Percentiles rank a stretch among this genome's conserved stretches.
Evolutionary conservation across 1,140 invertebrate genomes (phyloP).

Genomic region (honey bee (Apis mellifera)): DNA sequence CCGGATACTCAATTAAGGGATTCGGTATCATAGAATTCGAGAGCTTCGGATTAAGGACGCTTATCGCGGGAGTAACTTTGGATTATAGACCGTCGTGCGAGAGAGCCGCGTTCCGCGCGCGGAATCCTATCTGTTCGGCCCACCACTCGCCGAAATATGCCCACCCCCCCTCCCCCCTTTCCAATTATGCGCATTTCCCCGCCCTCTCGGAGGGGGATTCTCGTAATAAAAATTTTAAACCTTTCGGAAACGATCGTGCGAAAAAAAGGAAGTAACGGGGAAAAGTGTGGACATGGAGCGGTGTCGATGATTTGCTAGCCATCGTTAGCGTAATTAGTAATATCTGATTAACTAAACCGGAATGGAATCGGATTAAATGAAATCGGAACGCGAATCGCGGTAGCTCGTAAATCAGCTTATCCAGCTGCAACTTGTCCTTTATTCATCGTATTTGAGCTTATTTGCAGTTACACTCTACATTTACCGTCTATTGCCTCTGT

Average conservation of each 20-base stretch:
- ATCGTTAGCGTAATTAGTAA: constrained; percentile 49
- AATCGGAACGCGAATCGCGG: constrained; percentile 45
- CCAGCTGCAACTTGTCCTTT: constrained; percentile 51
- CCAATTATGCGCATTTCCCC: too few species aligned
- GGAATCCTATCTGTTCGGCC: too few species aligned
- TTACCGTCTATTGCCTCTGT: constrained; percentile 14
- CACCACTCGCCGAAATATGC: too few species aligned
- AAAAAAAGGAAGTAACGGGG: not conserved
- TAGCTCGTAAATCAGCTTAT: constrained; percentile 46
- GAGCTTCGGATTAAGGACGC: constrained; percentile 67
- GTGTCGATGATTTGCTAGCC: constrained; percentile 30
- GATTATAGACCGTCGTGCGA: constrained; percentile 45
- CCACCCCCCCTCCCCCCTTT: too few species aligned
- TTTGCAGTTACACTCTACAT: constrained; percentile 21
- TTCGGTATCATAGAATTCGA: constrained; percentile 71
- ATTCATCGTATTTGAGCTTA: constrained; percentile 43
- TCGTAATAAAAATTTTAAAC: too few species aligned
- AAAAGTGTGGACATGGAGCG: not conserved
- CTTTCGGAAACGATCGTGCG: too few species aligned
- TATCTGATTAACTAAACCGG: constrained; percentile 51
- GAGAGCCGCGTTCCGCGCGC: too few species aligned
- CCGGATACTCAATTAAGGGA: constrained; percentile 69
- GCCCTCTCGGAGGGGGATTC: too few species aligned
- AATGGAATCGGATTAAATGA: constrained; percentile 47
- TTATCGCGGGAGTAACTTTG: constrained; percentile 65